Percentiles rank a stretch among this genome's conserved stretches.
These are phyloP conservation scores for Amblyjoppa proteus DNA, from an alignment of 2,888 invertebrate species.

Conservation along the genomic window DNA sequence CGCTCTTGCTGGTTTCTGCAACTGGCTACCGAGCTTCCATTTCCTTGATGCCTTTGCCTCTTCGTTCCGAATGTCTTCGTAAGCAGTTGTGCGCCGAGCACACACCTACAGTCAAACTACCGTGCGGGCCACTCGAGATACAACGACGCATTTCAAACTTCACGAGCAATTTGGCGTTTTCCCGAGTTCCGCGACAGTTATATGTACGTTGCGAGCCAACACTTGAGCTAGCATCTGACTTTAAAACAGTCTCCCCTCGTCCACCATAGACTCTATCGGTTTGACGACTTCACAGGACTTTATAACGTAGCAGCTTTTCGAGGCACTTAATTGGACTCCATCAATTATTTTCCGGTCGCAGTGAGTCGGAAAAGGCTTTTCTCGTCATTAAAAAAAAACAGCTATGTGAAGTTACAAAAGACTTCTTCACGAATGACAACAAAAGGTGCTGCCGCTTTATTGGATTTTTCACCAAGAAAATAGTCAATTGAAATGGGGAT, in stretches of 20 bases:
- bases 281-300: constrained; percentile 6
- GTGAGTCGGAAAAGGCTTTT: background rate
- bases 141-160: constrained; percentile 29
- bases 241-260: constrained; percentile 26
- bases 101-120: background rate
- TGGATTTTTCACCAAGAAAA: constrained; percentile 21
- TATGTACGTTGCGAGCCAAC: background rate
- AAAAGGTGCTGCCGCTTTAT: background rate
- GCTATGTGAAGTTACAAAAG: background rate
- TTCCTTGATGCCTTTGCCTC: constrained; percentile 2
- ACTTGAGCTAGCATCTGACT: background rate
- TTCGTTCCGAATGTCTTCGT: background rate
- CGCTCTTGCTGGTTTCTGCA: constrained; percentile 11
- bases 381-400: background rate
- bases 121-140: constrained; percentile 27
- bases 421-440: constrained; percentile 2
- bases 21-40: background rate
- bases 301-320: constrained; percentile 16
- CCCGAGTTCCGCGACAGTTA: background rate
- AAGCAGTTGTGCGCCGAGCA: background rate
- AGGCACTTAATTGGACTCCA: constrained; percentile 38
- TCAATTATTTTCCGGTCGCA: constrained; percentile 6
- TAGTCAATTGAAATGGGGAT: background rate
- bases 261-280: constrained; percentile 28
- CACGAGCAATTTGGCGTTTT: constrained; percentile 17